phyloP scores from a whole-genome alignment of 2,113 vertebrate species.

The Chloebia gouldiae region DNA sequence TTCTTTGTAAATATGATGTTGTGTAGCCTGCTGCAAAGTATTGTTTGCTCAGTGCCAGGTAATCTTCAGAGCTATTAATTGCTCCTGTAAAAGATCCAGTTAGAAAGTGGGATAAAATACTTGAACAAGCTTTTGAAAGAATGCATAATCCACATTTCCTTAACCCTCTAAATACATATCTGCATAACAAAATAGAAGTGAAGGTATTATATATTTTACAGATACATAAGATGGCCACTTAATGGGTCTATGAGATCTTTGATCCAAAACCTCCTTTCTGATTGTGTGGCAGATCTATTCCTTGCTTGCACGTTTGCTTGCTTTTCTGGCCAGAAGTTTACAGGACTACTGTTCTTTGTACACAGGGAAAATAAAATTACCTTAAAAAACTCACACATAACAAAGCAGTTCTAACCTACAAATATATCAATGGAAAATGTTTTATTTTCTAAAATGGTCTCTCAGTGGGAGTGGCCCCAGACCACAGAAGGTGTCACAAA shows the following conservation, averaged over 20 bases:
- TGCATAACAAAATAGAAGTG: neutral
- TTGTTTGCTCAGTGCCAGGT: neutral
- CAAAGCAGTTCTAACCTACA: neutral
- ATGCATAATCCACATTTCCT: neutral
- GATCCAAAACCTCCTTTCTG: neutral
- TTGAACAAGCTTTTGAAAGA: neutral
- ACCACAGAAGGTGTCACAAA: neutral
- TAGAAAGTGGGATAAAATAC: neutral
- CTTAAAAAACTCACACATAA: neutral
- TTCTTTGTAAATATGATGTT: neutral
- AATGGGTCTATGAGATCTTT: neutral
- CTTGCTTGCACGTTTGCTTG: neutral
- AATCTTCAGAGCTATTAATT: neutral
- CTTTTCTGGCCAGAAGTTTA: neutral
- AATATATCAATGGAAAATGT: neutral
- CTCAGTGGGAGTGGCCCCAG: neutral
- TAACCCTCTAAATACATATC: neutral
- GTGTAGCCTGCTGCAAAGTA: neutral
- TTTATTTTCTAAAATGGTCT: neutral
- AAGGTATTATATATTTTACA: neutral
- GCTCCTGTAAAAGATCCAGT: neutral
- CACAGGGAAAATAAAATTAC: neutral
- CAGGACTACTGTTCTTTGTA: neutral
- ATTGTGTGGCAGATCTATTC: neutral
- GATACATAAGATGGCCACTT: neutral